These are phyloP conservation scores for Amblyraja radiata DNA, from an alignment of 2,797 vertebrate genomes.

Conservation along the genomic window DNA sequence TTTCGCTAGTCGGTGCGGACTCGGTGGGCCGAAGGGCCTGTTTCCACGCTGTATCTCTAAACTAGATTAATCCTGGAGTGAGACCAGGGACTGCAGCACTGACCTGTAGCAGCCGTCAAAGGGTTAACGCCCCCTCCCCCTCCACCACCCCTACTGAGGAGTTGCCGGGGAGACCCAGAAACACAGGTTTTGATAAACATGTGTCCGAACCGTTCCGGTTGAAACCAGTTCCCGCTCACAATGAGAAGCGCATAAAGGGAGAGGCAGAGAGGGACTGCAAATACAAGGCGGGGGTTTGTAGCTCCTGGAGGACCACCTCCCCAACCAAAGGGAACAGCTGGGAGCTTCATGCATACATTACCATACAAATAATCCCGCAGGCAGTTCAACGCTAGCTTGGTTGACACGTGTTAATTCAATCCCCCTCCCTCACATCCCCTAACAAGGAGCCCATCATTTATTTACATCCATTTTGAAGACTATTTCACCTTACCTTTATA, in stretches of 20 bases:
- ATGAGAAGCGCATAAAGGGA: background rate
- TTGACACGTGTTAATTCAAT: constrained; percentile 12
- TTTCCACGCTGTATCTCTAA: too few species aligned
- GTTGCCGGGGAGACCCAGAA: background rate
- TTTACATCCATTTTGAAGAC: background rate
- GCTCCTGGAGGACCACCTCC: background rate
- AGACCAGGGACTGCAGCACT: background rate
- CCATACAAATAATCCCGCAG: background rate
- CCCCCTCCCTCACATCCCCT: background rate
- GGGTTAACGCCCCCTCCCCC: background rate
- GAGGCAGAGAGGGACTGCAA: background rate
- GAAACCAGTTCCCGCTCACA: background rate
- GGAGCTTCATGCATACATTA: background rate
- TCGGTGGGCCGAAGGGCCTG: too few species aligned
- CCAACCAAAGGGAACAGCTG: background rate
- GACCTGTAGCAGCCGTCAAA: background rate
- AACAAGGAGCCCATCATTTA: background rate
- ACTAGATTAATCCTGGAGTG: background rate
- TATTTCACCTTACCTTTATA: background rate
- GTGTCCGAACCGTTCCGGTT: background rate
- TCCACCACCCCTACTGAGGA: background rate
- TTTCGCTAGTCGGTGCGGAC: too few species aligned
- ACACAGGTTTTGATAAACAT: background rate
- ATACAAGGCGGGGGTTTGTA: background rate
- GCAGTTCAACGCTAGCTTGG: background rate